phyloP scores from a whole-genome alignment of 2,797 vertebrate genomes.

The Hydrocynus forskahlii region DNA sequence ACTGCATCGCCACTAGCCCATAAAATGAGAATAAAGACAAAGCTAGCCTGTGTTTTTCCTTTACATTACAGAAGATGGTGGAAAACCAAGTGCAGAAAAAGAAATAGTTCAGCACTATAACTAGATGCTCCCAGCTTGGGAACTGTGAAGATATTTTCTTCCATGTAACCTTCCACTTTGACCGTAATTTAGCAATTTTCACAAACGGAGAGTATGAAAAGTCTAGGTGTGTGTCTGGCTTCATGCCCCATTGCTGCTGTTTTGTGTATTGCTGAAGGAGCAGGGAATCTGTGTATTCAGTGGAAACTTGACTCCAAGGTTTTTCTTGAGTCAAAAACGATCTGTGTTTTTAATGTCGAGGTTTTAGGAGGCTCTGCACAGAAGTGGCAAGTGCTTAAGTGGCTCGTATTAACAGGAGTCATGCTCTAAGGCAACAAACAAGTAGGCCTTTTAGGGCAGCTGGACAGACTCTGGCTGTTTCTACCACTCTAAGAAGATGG shows the following conservation, averaged over 20 bases:
- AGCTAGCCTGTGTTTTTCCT: conserved; percentile 1
- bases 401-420: conserved; percentile 55
- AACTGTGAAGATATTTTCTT: conserved; percentile 17
- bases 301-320: conserved; percentile 56
- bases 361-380: conserved; percentile 54
- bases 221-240: conserved; percentile 10
- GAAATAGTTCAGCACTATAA: background rate
- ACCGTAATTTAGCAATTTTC: conserved; percentile 34
- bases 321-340: conserved; percentile 47
- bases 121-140: background rate
- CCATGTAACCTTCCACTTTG: conserved; percentile 27
- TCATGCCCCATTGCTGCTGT: background rate
- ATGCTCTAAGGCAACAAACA: conserved; percentile 61
- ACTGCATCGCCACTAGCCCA: background rate
- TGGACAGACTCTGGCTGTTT: conserved; percentile 63
- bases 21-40: background rate
- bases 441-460: conserved; percentile 60
- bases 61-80: background rate
- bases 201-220: conserved; percentile 38
- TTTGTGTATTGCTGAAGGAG: conserved; percentile 42
- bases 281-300: conserved; percentile 50
- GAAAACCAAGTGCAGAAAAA: conserved; percentile 1
- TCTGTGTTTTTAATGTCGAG: conserved; percentile 54
- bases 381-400: conserved; percentile 58
- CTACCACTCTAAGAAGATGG: conserved; percentile 53